Percentiles rank a stretch among this genome's conserved stretches.
Evolutionary conservation across 1,140 invertebrate genomes (phyloP).

Genomic region (Panagrolaimus sp.): DNA sequence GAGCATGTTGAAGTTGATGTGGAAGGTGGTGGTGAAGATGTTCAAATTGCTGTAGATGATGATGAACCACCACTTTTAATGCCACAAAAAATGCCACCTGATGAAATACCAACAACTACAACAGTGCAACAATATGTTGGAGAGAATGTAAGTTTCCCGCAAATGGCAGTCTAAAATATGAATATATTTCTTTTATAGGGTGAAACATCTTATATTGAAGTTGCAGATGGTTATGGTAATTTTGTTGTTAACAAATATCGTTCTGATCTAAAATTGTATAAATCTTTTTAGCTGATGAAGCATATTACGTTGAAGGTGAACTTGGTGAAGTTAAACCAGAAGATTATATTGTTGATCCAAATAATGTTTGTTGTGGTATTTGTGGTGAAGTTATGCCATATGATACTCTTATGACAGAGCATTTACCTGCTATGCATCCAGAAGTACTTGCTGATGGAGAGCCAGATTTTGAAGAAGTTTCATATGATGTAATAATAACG

Average conservation of each 20-base stretch:
- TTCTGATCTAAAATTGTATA: too few relatives aligned
- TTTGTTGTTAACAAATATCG: too few relatives aligned
- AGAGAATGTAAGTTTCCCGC: not conserved
- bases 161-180: not conserved
- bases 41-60: not conserved
- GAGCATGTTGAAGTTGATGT: not conserved
- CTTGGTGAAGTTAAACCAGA: conserved; percentile 22
- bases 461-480: conserved; percentile 51
- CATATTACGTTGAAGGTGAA: conserved; percentile 2
- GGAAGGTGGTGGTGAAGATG: not conserved
- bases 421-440: conserved; percentile 50
- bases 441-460: conserved; percentile 44
- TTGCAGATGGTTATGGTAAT: too few relatives aligned
- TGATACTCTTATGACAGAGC: conserved; percentile 47
- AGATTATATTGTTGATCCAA: conserved; percentile 45
- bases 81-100: not conserved
- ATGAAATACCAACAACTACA: not conserved
- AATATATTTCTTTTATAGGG: not conserved
- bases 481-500: conserved; percentile 54
- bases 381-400: conserved; percentile 56
- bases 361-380: conserved; percentile 53
- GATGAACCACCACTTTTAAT: not conserved
- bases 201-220: too few relatives aligned
- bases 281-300: not conserved
- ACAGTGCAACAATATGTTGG: not conserved